Evolutionary conservation across 2,113 vertebrate genomes (phyloP).

Genomic region (Gymnogyps californianus): DNA sequence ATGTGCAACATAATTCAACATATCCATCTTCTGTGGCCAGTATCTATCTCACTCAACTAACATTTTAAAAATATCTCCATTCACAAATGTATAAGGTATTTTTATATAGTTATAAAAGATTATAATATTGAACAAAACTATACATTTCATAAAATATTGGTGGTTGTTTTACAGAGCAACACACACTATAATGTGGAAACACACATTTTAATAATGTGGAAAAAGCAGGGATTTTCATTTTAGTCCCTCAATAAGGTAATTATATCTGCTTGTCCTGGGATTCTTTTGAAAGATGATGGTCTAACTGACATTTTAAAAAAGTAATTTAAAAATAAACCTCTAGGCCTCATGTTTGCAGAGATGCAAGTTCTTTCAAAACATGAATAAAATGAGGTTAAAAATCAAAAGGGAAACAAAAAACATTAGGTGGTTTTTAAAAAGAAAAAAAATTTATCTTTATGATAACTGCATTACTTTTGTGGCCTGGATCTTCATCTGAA

Average conservation of each 20-base stretch:
- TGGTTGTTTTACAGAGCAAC: not conserved
- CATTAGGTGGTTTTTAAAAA: not conserved
- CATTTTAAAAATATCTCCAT: accelerated
- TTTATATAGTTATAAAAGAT: not conserved
- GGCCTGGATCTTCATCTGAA: not conserved
- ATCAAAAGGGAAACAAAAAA: not conserved
- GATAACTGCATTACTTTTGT: not conserved
- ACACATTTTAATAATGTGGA: not conserved
- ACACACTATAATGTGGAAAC: not conserved
- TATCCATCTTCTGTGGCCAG: not conserved
- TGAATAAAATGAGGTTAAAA: not conserved
- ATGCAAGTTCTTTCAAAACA: not conserved
- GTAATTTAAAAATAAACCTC: not conserved
- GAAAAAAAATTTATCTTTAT: not conserved
- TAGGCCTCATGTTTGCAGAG: not conserved
- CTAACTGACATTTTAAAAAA: not conserved
- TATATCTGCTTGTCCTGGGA: not conserved
- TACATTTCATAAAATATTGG: not conserved
- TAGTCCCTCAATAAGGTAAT: not conserved
- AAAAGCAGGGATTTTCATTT: not conserved
- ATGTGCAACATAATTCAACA: not conserved
- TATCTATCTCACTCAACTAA: not conserved
- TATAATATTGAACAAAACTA: not conserved
- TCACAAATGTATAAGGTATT: not conserved
- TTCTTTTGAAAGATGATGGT: not conserved